These are phyloP conservation scores for Lagria hirta DNA, from an alignment of 2,888 invertebrate genomes.

Conservation along the genomic window DNA sequence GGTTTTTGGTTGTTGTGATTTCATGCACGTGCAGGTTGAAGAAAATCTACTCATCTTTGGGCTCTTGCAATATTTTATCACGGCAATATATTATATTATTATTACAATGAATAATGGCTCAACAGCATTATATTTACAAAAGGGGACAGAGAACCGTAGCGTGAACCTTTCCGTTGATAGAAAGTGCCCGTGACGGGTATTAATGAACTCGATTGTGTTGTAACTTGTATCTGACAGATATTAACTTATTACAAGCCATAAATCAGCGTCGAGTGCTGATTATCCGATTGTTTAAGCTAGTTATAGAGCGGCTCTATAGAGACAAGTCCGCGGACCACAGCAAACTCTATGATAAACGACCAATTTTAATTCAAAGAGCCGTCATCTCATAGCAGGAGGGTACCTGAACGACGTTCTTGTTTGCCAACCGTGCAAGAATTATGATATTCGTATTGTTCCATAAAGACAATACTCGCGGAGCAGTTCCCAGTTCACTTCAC, in stretches of 20 bases:
- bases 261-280: slow-evolving; percentile 47
- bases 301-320: slow-evolving; percentile 22
- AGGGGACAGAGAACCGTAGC: slow-evolving; percentile 26
- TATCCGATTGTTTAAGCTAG: slow-evolving; percentile 44
- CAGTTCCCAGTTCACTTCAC: slow-evolving; percentile 50
- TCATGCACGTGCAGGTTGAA: no score
- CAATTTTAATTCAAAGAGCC: slow-evolving; percentile 42
- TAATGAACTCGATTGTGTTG: slow-evolving; percentile 48
- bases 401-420: slow-evolving; percentile 44
- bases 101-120: slow-evolving; percentile 26
- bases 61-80: no score
- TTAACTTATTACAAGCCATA: slow-evolving; percentile 49
- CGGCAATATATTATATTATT: slow-evolving; percentile 22
- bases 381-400: slow-evolving; percentile 24
- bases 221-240: slow-evolving; percentile 49
- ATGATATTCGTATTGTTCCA: slow-evolving; percentile 48
- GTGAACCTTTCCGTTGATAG: slow-evolving; percentile 27
- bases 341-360: slow-evolving; percentile 37
- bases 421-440: slow-evolving; percentile 46
- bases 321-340: slow-evolving; percentile 15
- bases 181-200: slow-evolving; percentile 42
- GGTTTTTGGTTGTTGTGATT: no score
- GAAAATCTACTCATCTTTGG: no score
- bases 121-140: slow-evolving; percentile 26
- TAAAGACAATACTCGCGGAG: slow-evolving; percentile 47